phyloP scores from a whole-genome alignment of 2,797 vertebrate species.

The Rousettus madagascariensis region DNA sequence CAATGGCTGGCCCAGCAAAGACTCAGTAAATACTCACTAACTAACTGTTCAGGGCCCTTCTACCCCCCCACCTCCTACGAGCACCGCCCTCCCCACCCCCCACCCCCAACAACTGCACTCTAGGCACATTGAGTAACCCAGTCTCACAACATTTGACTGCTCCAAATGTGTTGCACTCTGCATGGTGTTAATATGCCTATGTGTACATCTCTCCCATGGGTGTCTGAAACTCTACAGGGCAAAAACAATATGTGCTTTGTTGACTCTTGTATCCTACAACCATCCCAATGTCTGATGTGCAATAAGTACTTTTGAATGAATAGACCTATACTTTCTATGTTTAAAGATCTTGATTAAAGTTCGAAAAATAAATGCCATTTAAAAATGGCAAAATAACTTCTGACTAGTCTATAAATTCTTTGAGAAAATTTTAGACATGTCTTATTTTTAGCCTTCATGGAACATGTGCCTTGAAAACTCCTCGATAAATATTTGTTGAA shows the following conservation, averaged over 20 bases:
- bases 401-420: background rate
- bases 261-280: background rate
- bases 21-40: background rate
- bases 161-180: background rate
- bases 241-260: background rate
- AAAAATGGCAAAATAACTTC: background rate
- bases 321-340: background rate
- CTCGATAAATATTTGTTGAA: background rate
- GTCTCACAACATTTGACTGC: background rate
- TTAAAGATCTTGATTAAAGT: background rate
- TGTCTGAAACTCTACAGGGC: background rate
- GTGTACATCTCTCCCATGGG: background rate
- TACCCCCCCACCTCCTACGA: background rate
- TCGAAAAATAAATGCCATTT: background rate
- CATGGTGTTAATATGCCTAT: background rate
- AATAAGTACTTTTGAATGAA: background rate
- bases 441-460: background rate
- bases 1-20: background rate
- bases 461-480: background rate
- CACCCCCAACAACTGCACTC: background rate
- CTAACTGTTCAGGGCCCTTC: background rate
- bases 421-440: background rate
- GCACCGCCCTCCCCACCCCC: no score
- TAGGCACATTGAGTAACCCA: background rate
- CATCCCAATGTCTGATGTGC: no score